Base-by-base conservation (phyloP, 2,113 vertebrate genomes). In the Menidia beryllina region DNA sequence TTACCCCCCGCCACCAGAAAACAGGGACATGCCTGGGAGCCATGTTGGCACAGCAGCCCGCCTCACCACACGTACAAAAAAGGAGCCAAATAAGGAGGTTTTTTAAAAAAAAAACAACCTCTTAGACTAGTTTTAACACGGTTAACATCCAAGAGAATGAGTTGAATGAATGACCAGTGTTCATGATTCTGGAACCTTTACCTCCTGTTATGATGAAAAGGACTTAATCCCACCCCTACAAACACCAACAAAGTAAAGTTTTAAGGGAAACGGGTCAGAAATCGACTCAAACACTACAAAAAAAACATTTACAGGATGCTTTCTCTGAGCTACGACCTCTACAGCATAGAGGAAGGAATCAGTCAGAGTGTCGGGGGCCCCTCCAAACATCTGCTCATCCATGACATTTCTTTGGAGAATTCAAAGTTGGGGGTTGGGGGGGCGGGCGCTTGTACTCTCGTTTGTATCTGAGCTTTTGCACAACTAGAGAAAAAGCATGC, bases 1-100 rank as follows among this genome's bases (percentile, higher is more conserved):
- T 90, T 90, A 91, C 91, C 89, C 86, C 88, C 89, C 64, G 17
- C 83, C 72, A 72, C 34, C 38, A 11, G 48, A 77, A 72, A 81
- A 76, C 57, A 80, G 7, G 70, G 75, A 74, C 81, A 77, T 59
- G 84, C 84, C 84, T 59, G 69, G 38, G 10, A 85, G 86, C 82
- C 81, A 48, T 85, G 85, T 81, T 84, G 52, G 2, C 86, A 30
- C 89, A 84, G 84, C 81, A 62, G 73, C 65, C 76, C 3, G 25
- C 60, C 61, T 77, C 75, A 2, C 75, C 21, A 59, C 69, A 47
- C 64, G 82, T 6, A 7, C 67, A 62, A 67, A 65, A n/a, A 39
- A 20, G 75, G 69, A 36, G 68, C 45, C 63, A 69, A 34, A 67
- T 76, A 86, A 82, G 62, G 69, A 81, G 83, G 81, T 75, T 71